Base-by-base conservation (phyloP, 1,140 invertebrate genomes). In the Zophobas morio region DNA sequence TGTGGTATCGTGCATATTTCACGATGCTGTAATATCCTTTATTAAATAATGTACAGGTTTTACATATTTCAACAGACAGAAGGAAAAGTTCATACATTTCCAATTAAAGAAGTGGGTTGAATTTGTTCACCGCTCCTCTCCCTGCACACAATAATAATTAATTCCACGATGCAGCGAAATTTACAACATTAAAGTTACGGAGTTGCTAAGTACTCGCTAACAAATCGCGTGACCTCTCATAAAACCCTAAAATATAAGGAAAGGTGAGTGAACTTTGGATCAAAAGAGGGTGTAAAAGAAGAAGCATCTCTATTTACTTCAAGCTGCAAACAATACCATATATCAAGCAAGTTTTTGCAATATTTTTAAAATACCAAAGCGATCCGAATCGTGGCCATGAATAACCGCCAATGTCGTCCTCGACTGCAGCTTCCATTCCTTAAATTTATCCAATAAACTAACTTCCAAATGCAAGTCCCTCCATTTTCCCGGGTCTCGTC, bases 321-420 rank as follows among this genome's bases (percentile, higher is more conserved):
- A 46, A 46, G 8, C 42, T 46, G 4, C 20, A 51, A 20, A 51
- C 49, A 51, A 51, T 51, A 51, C 49, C 49, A 20, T 51, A 51
- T 4, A 51, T 51, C 49, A 51, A 51, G 20, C 4, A 51, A 4
- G 49, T 51, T 51, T 51, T 51, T 51, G 49, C n/a, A 51, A 51
- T 51, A 46, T 20, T 51, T 51, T 51, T 51, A 51, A 51, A 51
- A 51, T 51, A n/a, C 49, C 3, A 51, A 4, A 20, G 49, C 49
- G 49, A 51, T 51, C 6, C 49, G n/a, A 51, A 51, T 51, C 49
- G 49, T 51, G 6, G 4, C 3, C 49, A 51, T 20, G n/a, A 51
- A 51, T 20, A 51, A 51, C 6, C 2, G 49, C 6, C 4, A 36
- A 32, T 46, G 60, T 32, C 37, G 42, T 66, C 42, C 34, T 35